phyloP scores from a whole-genome alignment of 2,113 vertebrate genomes.

The Cheilinus undulatus region DNA sequence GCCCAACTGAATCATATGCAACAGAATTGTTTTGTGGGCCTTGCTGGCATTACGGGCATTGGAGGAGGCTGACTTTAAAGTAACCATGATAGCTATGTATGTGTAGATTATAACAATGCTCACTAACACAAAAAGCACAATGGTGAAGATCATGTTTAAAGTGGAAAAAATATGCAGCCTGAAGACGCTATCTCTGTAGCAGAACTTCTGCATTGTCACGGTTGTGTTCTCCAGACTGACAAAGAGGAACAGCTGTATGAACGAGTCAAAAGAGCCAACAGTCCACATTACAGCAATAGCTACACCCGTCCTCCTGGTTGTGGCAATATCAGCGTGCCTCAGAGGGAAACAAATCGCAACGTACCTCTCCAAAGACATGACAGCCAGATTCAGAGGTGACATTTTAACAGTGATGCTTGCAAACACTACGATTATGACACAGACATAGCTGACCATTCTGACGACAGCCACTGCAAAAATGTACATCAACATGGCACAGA shows the following conservation, averaged over 20 bases:
- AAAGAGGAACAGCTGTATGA: constrained; percentile 49
- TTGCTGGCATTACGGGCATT: background rate
- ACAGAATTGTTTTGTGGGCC: constrained; percentile 51
- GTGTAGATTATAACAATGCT: constrained; percentile 52
- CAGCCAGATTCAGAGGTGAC: constrained; percentile 65
- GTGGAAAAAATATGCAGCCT: constrained; percentile 11
- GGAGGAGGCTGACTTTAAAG: constrained; percentile 42
- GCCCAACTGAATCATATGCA: constrained; percentile 64
- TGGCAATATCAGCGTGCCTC: constrained; percentile 57
- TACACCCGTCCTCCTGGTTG: constrained; percentile 1
- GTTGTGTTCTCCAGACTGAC: background rate
- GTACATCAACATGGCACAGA: constrained; percentile 47
- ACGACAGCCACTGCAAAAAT: constrained; percentile 42
- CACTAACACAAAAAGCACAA: constrained; percentile 49
- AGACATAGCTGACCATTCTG: constrained; percentile 51
- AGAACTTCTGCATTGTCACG: constrained; percentile 4
- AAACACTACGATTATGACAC: constrained; percentile 15
- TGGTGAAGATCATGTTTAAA: constrained; percentile 31
- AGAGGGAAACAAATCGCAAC: constrained; percentile 76
- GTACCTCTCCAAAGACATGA: constrained; percentile 77
- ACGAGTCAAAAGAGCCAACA: constrained; percentile 41
- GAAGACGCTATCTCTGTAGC: constrained; percentile 13
- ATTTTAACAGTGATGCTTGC: constrained; percentile 20
- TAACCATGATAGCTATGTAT: constrained; percentile 46
- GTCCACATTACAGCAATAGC: constrained; percentile 62